Conservation (phyloP, 2,797 vertebrate genomes). For the Myiothlypis coronata region DNA sequence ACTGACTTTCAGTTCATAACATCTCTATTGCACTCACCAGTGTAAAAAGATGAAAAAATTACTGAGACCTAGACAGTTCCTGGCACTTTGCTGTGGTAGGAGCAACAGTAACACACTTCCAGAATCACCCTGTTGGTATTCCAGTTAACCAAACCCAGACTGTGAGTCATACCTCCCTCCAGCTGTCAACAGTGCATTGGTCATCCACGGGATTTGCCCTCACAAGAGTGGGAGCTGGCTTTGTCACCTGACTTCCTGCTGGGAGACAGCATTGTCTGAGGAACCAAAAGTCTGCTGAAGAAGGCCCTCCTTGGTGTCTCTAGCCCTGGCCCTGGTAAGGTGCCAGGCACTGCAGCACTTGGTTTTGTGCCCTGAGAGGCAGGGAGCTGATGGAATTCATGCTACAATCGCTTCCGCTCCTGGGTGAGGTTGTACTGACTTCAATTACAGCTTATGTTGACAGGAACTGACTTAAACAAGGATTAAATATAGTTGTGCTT, state of each 20-base stretch:
- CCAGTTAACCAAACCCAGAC: background rate
- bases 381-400: background rate
- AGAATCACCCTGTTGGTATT: background rate
- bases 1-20: background rate
- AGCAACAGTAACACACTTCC: background rate
- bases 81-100: background rate
- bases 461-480: slow-evolving; percentile 12
- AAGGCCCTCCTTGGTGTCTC: background rate
- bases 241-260: background rate
- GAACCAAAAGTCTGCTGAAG: background rate
- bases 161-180: background rate
- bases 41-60: background rate
- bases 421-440: background rate
- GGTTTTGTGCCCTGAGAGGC: background rate
- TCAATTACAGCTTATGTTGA: background rate
- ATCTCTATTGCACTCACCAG: background rate
- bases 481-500: slow-evolving; percentile 14
- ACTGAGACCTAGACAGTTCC: background rate
- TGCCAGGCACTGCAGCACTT: background rate
- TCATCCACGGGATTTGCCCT: background rate
- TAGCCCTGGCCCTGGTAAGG: background rate
- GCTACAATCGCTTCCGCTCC: fast-evolving
- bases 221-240: background rate
- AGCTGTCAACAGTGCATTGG: background rate
- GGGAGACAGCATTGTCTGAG: background rate